Base-by-base conservation (phyloP, 2,888 invertebrate species). In the Cynaeus angustus region DNA sequence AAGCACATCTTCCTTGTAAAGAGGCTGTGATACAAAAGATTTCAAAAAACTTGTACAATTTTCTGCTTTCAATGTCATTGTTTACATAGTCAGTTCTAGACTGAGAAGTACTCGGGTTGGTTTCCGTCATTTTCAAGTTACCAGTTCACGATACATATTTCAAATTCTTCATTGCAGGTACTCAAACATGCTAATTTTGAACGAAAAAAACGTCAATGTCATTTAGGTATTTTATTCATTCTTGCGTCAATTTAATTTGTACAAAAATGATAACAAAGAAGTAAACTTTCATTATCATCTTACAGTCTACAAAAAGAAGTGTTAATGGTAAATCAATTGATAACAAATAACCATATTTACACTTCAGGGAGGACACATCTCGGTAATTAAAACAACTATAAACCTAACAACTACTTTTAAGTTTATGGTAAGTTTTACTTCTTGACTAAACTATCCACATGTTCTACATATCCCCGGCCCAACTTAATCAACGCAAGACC, bases 401-500 rank as follows among this genome's bases (percentile, higher is more conserved):
- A 55, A 41, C 14, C 13, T 56, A 56, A 9, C 1, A 56, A 56
- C 56, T 56, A 56, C 56, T 43, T 55, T 55, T 16, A 28, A 37
- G 16, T 38, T 55, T 55, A 38, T 55, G 1, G 33, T 33, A 33
- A 33, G 33, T 7, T 28, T 66, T 66, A 74, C 33, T 75, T 71
- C 28, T 78, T 76, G 14, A 75, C 77, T 58, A 82, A 66, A 16
- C 81, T 78, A 76, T 86, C 86, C 6, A 83, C 75, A 71, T 85
- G 83, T 53, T 80, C 79, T 12, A 79, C 74, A 74, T 86, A 86
- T 65, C 76, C 79, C 65, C 78, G 75, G 14, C 83, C 85, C 66
- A 86, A 77, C 80, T 85, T 85, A 13, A 85, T 88, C 26, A 94
- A 85, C 72, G 90, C 89, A 50, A 90, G 85, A 66, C 93, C 92